Evolutionary conservation across 2,797 vertebrate genomes (phyloP).

Genomic region (Microhierax caerulescens): DNA sequence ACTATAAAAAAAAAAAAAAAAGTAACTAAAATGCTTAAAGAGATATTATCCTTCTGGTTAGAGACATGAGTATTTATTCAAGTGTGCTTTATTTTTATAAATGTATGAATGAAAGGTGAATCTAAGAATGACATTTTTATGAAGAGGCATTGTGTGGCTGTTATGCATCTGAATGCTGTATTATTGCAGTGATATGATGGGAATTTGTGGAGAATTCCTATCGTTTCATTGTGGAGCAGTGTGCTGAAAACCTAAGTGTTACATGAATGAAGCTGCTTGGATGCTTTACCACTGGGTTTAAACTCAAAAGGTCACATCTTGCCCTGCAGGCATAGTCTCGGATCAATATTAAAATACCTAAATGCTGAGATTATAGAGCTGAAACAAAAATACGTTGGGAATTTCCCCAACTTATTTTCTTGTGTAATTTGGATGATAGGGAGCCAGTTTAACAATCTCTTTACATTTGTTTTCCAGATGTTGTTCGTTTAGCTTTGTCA

Average conservation of each 20-base stretch:
- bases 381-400: slow-evolving; percentile 5
- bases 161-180: not conserved
- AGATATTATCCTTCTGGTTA: not conserved
- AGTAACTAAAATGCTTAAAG: not conserved
- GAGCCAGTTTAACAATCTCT: not conserved
- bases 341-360: slow-evolving; percentile 16
- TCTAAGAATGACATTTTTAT: not conserved
- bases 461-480: slow-evolving; percentile 37
- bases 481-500: not conserved
- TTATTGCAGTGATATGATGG: not conserved
- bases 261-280: not conserved
- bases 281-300: not conserved
- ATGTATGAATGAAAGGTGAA: not conserved
- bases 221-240: not conserved
- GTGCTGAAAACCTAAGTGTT: not conserved
- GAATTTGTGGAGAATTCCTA: not conserved
- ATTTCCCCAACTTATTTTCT: slow-evolving; percentile 27
- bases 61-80: not conserved
- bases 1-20: not conserved
- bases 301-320: not conserved
- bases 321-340: not conserved
- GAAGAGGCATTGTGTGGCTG: not conserved
- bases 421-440: not conserved
- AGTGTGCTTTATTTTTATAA: not conserved
- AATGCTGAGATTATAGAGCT: not conserved